phyloP scores from a whole-genome alignment of 2,888 invertebrate species.

The Cremastobaeus sp. region DNA sequence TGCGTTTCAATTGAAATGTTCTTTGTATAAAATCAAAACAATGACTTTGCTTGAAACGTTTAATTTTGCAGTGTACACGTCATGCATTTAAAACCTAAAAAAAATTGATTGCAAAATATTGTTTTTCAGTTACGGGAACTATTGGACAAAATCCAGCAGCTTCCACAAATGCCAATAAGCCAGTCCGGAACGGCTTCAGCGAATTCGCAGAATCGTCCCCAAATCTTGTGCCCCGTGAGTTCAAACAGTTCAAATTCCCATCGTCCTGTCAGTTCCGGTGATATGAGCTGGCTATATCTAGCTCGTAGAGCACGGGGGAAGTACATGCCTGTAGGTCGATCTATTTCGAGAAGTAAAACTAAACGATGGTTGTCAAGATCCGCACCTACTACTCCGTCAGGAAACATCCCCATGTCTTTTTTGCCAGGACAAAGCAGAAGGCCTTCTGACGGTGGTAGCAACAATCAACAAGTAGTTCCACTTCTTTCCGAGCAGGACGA shows the following conservation, averaged over 20 bases:
- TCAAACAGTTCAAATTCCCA: constrained; percentile 65
- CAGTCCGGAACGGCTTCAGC: constrained; percentile 61
- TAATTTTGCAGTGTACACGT: no score
- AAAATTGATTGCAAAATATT: constrained; percentile 6
- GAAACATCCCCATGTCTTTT: constrained; percentile 84
- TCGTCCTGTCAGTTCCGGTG: constrained; percentile 67
- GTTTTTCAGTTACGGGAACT: constrained; percentile 81
- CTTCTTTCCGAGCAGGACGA: constrained; percentile 76
- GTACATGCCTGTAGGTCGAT: constrained; percentile 43
- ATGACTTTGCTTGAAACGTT: no score
- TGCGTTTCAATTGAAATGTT: no score
- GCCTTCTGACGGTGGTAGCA: constrained; percentile 70
- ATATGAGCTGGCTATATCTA: constrained; percentile 76
- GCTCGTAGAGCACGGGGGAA: constrained; percentile 71
- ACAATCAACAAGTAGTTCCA: constrained; percentile 73
- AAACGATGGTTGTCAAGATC: constrained; percentile 83
- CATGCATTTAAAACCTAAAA: no score
- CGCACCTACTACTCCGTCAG: constrained; percentile 88
- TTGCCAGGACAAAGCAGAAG: constrained; percentile 79
- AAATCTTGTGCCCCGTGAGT: constrained; percentile 67
- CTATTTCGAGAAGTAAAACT: constrained; percentile 52
- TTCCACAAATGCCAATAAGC: constrained; percentile 79
- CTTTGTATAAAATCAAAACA: no score
- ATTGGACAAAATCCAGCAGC: constrained; percentile 85
- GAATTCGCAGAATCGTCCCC: constrained; percentile 68